Conservation (phyloP, 1,140 invertebrate species). For the Apis mellifera region Amel_HAv3.1 CM009934.2:88001-88500, state of each 20-base stretch:
- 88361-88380: not conserved
- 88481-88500: too few species aligned
- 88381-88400: not conserved
- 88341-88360: not conserved
- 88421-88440: not conserved
- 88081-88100: not conserved
- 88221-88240: constrained; percentile 28
- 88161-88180: constrained; percentile 45
- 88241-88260: constrained; percentile 3
- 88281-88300: constrained; percentile 30
- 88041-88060: not conserved
- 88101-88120: not conserved
- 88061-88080: not conserved
- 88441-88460: too few species aligned
- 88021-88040: not conserved
- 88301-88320: not conserved
- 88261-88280: constrained; percentile 47
- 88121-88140: not conserved
- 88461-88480: not conserved
- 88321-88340: not conserved
- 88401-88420: not conserved
- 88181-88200: constrained; percentile 45
- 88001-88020: not conserved
- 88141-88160: not conserved
- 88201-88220: constrained; percentile 14